Conservation (phyloP, 1,140 invertebrate genomes). For the Stegodyphus mimosarum region DNA sequence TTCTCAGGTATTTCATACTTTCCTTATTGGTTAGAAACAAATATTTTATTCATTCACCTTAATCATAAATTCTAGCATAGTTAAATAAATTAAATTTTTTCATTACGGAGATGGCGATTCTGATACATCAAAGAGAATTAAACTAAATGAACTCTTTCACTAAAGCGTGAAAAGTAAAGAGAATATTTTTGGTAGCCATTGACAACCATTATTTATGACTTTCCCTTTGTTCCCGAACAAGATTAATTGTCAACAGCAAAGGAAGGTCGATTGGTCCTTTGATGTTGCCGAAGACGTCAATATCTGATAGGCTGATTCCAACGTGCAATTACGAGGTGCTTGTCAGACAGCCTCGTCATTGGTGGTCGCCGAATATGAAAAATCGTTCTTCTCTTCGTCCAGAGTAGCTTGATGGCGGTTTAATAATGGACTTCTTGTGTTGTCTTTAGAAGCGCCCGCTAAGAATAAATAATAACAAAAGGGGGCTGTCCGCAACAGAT, state of each 20-base stretch:
- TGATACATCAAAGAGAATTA: background rate
- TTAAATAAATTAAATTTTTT: no score
- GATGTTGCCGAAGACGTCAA: constrained; percentile 50
- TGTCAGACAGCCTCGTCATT: background rate
- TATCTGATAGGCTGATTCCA: constrained; percentile 19
- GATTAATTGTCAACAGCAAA: constrained; percentile 42
- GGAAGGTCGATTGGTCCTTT: constrained; percentile 31
- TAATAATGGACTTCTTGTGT: constrained; percentile 17
- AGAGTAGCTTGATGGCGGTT: background rate
- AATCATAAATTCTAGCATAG: no score
- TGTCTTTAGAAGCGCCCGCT: background rate
- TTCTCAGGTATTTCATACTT: no score
- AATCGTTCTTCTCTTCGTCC: constrained; percentile 3
- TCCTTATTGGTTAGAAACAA: no score
- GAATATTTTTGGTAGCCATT: constrained; percentile 10
- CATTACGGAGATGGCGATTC: no score
- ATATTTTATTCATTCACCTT: no score
- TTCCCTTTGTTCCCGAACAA: constrained; percentile 20
- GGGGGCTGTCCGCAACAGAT: constrained; percentile 8
- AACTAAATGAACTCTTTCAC: constrained; percentile 33
- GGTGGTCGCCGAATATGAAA: constrained; percentile 45
- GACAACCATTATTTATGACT: constrained; percentile 45
- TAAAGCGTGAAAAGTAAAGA: constrained; percentile 9
- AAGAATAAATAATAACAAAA: constrained; percentile 24
- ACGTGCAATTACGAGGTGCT: background rate